Evolutionary conservation across 2,113 vertebrate genomes (phyloP), one percentile per base, ranked within the genome.

Genomic region (Grantiella picta): DNA sequence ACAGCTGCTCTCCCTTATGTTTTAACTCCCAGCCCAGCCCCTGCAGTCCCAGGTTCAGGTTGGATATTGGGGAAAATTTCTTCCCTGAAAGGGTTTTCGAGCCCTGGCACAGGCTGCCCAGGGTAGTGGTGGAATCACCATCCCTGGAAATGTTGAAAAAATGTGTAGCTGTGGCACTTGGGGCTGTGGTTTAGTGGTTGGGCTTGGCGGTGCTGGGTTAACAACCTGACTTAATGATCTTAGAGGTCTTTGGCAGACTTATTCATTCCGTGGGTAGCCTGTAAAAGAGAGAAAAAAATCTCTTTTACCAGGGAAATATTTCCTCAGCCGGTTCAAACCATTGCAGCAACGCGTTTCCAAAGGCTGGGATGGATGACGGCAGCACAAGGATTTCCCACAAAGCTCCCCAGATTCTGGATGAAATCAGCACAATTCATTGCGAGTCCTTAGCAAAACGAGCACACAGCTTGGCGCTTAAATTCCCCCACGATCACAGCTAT

Each of bases 381-480:
- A 70, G 88, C 84, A 82, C 50, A 45, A 47, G 82, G 75, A 93
- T 91, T 94, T 44, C 94, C 75, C 68, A 72, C 63, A 76, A 86
- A 94, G 35, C 68, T 82, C 63, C 68, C 44, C 64, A 75, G 89
- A 70, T 68, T 90, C 52, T 29, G 60, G 59, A 73, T 71, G 71
- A 82, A 95, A 90, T 54, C 22, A 87, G 63, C 64, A 73, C 63
- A 79, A 80, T 83, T 80, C 87, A 76, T 70, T 49, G 63, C 52
- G 50, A 91, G 76, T 77, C 82, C 76, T 96, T 73, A 90, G 60
- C 84, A 93, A 96, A 89, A 65, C 82, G 81, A 90, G 76, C 90
- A 83, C 95, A 88, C 50, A 81, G 60, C 87, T 94, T 87, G 86
- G 81, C 47, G 24, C 85, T 91, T 59, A 18, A 73, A 92, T 64